Base-by-base conservation (phyloP, 2,888 invertebrate species). In the Sinodicranocentrus sp. region DNA sequence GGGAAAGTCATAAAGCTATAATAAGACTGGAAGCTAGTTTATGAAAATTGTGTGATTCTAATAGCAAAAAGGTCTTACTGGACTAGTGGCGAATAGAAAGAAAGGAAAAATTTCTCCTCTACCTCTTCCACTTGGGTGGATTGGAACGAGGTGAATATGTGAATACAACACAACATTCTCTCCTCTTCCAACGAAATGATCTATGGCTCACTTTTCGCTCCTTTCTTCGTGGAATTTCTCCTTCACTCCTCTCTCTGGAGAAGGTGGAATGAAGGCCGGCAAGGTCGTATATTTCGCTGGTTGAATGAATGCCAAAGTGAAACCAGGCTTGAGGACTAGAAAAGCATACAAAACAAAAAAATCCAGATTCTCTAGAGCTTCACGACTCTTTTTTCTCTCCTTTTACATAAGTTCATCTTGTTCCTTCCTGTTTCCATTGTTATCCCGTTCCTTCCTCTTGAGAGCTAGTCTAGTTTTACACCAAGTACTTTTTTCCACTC, bases 351-450 rank as follows among this genome's bases (percentile, higher is more conserved):
- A 48, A 48, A 71, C 57, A 23, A 43, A 25, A 68, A 68, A 68
- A 23, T 28, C 26, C 17, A 54, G 52, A 28, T 0, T 48, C 48
- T 8, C 25, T 10, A 33, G n/a, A 33, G 52, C 54, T 28, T 17
- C 39, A 48, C 23, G 48, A 26, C 17, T 26, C 26, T 2, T 72
- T 72, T 72, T 5, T 2, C 10, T 10, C 21, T 21, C 19, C 63
- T 59, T 6, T 19, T 61, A 13, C 19, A 3, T n/a, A 3, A 48
- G 15, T 48, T 48, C 48, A 48, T 48, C 48, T 48, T 48, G 48
- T 48, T 48, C 48, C 44, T 73, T 61, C 73, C 73, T 73, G 61
- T 44, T 73, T 48, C 28, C 73, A 44, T 72, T 72, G 72, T 72
- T 72, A 48, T 48, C 2, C 48, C n/a, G 10, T n/a, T 48, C n/a